Evolutionary conservation across 37 sponge, comb jelly and placozoan genomes (phyloP), one percentile per base, ranked within the genome.

Genomic region (Mnemiopsis leidyi): DNA sequence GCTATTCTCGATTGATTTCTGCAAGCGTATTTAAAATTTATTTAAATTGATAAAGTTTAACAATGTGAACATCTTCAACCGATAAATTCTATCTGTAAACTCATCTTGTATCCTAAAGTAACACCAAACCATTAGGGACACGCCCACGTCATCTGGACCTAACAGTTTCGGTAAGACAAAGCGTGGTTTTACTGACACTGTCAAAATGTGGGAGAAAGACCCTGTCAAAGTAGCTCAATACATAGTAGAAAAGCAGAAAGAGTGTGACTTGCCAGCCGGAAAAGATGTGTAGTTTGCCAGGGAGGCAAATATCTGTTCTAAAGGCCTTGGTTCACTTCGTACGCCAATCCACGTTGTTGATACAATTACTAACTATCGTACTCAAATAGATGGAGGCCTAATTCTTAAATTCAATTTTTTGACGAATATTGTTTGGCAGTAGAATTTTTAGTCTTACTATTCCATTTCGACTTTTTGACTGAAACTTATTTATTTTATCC

Each of bases 121-220:
- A 67, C 68, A 67, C 68, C 20, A 67, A 67, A 13, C 68, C 68
- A 23, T 18, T 71, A 85, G 90, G 90, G 35, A 85, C 35, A 85
- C 90, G n/a, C 90, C 90, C 3, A 85, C 90, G 1, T 85, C 90
- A 16, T 38, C 90, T 36, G 90, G 90, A 13, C 90, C 90, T 2
- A 85, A 85, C 48, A 85, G 90, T 39, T 85, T 85, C 48, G 90
- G 90, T 1, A 85, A 85, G 36, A 40, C 61, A 1, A 85, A 85
- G 26, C 23, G 90, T 20, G 90, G 90, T 23, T 85, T 85, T 23
- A 85, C 90, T 24, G 90, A 85, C 29, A 85, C 90, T 29, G 90
- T 85, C 3, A 85, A 85, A 39, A 40, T 85, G 90, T 85, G 90
- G 90, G 90, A 85, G 26, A 85, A 85, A 39, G 90, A 85, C 29